Percentiles rank a stretch among this genome's conserved stretches.
phyloP scores from a whole-genome alignment of 2,888 invertebrate species.

The Brachypterus glaber region DNA sequence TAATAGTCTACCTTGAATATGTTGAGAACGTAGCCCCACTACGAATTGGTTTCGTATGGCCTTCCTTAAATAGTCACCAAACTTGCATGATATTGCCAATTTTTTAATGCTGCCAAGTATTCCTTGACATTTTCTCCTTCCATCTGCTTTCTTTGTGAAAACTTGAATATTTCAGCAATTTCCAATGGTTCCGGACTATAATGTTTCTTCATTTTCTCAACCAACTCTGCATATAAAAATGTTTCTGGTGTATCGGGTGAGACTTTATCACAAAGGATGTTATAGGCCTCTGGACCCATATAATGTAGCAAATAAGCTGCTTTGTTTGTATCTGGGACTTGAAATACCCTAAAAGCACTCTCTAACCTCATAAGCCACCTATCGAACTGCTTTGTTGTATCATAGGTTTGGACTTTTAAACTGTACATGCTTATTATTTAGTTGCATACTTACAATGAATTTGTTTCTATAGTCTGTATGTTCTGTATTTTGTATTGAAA shows the following conservation, averaged over 20 bases:
- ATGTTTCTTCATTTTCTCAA: too few relatives aligned
- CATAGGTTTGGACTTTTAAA: too few relatives aligned
- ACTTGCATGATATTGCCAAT: constrained; percentile 21
- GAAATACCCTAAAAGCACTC: too few relatives aligned
- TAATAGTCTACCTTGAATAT: constrained; percentile 24
- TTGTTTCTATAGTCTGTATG: too few relatives aligned
- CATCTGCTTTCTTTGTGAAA: constrained; percentile 21
- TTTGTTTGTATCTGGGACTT: constrained; percentile 7
- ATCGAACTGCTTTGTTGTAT: too few relatives aligned
- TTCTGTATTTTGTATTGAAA: too few relatives aligned
- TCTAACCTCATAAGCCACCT: too few relatives aligned
- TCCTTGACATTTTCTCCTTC: constrained; percentile 22
- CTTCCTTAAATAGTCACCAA: constrained; percentile 23
- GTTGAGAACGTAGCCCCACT: constrained; percentile 20
- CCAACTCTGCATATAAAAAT: constrained; percentile 6
- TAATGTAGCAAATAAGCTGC: constrained; percentile 11
- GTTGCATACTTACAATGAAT: too few relatives aligned
- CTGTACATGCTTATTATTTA: too few relatives aligned
- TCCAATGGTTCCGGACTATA: constrained; percentile 18
- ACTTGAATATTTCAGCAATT: constrained; percentile 24
- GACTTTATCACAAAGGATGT: constrained; percentile 17
- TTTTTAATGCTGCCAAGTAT: constrained; percentile 20
- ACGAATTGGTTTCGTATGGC: constrained; percentile 26
- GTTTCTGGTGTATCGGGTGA: constrained; percentile 9
- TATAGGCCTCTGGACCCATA: constrained; percentile 12